These are phyloP conservation scores for Drosophila maculinotata DNA, from an alignment of 2,888 invertebrate genomes.

Conservation along the genomic window DNA sequence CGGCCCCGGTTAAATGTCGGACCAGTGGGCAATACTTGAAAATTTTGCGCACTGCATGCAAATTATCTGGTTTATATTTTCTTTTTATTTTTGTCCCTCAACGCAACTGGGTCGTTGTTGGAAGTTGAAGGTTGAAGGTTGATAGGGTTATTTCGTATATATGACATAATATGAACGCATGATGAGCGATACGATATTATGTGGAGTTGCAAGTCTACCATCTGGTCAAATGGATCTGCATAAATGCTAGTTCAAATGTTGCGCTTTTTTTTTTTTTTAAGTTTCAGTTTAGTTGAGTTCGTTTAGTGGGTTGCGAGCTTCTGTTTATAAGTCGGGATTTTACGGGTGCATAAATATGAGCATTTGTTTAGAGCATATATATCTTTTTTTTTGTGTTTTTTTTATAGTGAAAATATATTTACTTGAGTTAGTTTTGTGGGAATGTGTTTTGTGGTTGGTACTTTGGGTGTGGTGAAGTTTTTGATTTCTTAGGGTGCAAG, in stretches of 20 bases:
- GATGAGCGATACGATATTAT: conserved; percentile 83
- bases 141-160: conserved; percentile 21
- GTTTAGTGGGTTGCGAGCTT: conserved; percentile 44
- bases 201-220: conserved; percentile 85
- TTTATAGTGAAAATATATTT: conserved; percentile 27
- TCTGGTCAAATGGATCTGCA: conserved; percentile 83
- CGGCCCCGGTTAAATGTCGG: conserved; percentile 37
- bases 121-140: conserved; percentile 19
- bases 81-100: neutral
- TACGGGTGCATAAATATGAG: conserved; percentile 62
- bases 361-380: conserved; percentile 34
- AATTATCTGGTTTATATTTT: conserved; percentile 43
- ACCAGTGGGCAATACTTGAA: conserved; percentile 28
- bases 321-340: conserved; percentile 63
- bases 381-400: conserved; percentile 21
- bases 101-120: conserved; percentile 28
- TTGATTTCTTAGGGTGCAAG: conserved; percentile 67
- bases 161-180: conserved; percentile 83
- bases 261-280: conserved; percentile 54
- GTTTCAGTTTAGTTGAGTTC: conserved; percentile 59
- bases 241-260: conserved; percentile 82
- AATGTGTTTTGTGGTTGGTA: conserved; percentile 35
- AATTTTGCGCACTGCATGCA: conserved; percentile 59
- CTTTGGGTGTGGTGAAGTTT: conserved; percentile 21
- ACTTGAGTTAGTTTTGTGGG: conserved; percentile 20